Conservation (phyloP, 2,888 invertebrate species). For the Blastobasis lacticolella region DNA sequence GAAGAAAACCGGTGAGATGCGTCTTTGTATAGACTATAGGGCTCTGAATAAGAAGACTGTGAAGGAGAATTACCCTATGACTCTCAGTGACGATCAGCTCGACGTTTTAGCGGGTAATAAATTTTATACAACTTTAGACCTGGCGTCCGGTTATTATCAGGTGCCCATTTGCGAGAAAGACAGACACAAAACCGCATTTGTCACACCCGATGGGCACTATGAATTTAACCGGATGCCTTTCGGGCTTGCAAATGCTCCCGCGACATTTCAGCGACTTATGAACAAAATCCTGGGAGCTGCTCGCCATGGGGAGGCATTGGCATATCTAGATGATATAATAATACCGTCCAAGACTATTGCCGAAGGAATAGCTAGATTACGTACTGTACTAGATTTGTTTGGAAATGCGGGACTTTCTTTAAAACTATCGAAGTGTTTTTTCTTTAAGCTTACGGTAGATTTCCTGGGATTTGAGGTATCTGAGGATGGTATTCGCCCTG, state of each 20-base stretch:
- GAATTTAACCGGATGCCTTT: conserved; percentile 12
- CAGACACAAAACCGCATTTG: conserved; percentile 8
- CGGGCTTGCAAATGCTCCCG: conserved; percentile 20
- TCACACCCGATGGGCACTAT: conserved; percentile 7
- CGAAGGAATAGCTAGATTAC: not conserved
- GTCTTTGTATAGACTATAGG: conserved; percentile 4
- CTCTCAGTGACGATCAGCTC: conserved; percentile 16
- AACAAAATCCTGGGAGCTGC: not conserved
- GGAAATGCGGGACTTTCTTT: not conserved
- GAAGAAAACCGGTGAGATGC: conserved; percentile 1
- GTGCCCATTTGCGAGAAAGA: conserved; percentile 17
- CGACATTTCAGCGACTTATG: conserved; percentile 24
- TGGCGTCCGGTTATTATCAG: conserved; percentile 6
- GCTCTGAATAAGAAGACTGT: conserved; percentile 11
- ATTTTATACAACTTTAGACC: not conserved
- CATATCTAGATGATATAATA: not conserved
- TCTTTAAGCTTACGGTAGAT: not conserved
- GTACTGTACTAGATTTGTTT: not conserved
- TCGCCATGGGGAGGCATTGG: not conserved
- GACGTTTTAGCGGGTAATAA: conserved; percentile 5
- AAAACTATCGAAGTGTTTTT: not conserved
- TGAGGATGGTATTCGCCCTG: conserved; percentile 13
- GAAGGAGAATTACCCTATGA: conserved; percentile 12
- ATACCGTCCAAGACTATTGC: not conserved
- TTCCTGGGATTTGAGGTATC: not conserved